These are phyloP conservation scores for Prionailurus viverrinus DNA, from an alignment of 2,113 vertebrate species.

Conservation along the genomic window DNA sequence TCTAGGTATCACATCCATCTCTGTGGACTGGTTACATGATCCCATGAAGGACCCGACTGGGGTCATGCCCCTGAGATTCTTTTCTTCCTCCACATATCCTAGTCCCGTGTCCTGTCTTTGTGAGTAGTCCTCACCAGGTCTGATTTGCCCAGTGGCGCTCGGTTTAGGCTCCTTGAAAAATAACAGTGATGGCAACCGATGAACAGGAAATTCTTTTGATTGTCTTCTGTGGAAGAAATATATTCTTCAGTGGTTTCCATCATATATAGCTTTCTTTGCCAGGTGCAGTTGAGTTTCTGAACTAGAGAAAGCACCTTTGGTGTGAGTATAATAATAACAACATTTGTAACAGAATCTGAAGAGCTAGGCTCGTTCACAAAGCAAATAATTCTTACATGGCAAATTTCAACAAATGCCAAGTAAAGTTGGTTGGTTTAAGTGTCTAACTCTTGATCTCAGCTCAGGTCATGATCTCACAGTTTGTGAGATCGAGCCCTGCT, in stretches of 20 bases:
- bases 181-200: background rate
- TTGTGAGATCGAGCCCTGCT: too few species aligned
- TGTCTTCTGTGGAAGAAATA: slow-evolving; percentile 26
- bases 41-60: background rate
- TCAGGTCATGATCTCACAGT: too few species aligned
- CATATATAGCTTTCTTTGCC: slow-evolving; percentile 17
- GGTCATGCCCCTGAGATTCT: background rate
- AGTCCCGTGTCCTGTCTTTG: background rate
- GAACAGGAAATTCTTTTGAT: background rate
- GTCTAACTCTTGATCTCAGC: too few species aligned
- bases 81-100: too few species aligned
- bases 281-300: background rate
- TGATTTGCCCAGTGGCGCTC: background rate
- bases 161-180: background rate
- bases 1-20: background rate
- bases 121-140: background rate
- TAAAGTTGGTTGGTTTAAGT: background rate
- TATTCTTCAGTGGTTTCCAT: background rate
- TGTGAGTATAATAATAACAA: background rate
- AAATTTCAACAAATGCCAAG: background rate
- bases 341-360: background rate
- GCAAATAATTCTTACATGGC: background rate
- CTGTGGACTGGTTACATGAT: background rate
- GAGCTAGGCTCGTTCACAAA: background rate
- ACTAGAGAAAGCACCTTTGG: slow-evolving; percentile 1